A percentile compares a stretch with the other conserved stretches of the same genome.
These are phyloP conservation scores for Euzophera pinguis DNA, from an alignment of 2,888 invertebrate genomes.

Conservation along the genomic window DNA sequence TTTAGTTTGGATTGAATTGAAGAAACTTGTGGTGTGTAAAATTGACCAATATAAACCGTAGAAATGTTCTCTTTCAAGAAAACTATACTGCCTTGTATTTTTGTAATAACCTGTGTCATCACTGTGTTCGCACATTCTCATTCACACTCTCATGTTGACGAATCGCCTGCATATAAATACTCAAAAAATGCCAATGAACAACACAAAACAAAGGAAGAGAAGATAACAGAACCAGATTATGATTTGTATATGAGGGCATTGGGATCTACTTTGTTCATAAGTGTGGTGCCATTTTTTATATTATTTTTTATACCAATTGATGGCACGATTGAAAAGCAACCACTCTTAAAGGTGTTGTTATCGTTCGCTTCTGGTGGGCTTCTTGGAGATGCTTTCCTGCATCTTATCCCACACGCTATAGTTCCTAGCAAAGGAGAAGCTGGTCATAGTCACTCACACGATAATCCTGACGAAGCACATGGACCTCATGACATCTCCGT, in stretches of 20 bases:
- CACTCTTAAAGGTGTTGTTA: conserved; percentile 92
- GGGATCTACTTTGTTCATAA: conserved; percentile 94
- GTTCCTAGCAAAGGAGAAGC: conserved; percentile 47
- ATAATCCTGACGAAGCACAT: conserved; percentile 74
- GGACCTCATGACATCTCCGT: conserved; percentile 90
- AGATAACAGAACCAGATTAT: conserved; percentile 48
- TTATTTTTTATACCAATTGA: conserved; percentile 96
- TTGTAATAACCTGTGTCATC: conserved; percentile 34
- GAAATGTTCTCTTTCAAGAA: neutral
- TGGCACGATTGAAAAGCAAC: conserved; percentile 89
- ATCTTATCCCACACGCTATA: conserved; percentile 98
- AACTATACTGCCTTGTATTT: conserved; percentile 28
- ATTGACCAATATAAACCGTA: neutral
- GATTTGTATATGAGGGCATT: conserved; percentile 90
- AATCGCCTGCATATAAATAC: conserved; percentile 90
- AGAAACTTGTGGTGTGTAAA: no score
- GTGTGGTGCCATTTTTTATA: conserved; percentile 96
- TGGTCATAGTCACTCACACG: conserved; percentile 80
- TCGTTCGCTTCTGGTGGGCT: conserved; percentile 97
- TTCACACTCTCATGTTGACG: conserved; percentile 76
- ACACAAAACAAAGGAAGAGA: conserved; percentile 67
- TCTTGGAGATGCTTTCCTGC: conserved; percentile 98
- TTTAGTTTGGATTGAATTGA: no score
- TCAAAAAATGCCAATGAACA: conserved; percentile 82
- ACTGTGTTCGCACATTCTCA: conserved; percentile 56